These are phyloP conservation scores for Nymphalis io DNA, from an alignment of 1,140 invertebrate genomes.

Conservation along the genomic window DNA sequence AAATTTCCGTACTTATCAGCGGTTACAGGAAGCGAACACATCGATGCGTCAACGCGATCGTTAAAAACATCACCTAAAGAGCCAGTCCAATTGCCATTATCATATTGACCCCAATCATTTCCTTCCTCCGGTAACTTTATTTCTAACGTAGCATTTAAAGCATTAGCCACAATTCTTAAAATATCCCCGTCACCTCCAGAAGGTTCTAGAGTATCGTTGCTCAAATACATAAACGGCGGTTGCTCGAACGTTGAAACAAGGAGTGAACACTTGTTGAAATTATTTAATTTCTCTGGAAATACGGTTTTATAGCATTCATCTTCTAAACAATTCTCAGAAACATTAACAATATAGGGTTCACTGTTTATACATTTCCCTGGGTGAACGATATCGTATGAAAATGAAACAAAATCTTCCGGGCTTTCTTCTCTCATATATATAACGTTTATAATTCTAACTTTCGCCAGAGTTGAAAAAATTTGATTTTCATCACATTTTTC, in stretches of 20 bases:
- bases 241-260: constrained; percentile 59
- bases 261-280: constrained; percentile 53
- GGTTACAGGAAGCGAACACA: constrained; percentile 53
- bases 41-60: constrained; percentile 44
- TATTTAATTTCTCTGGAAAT: constrained; percentile 48
- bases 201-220: constrained; percentile 40
- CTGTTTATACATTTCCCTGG: constrained; percentile 50
- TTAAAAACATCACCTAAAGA: constrained; percentile 60
- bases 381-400: constrained; percentile 47
- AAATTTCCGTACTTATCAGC: constrained; percentile 56
- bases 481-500: constrained; percentile 49
- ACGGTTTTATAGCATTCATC: constrained; percentile 49
- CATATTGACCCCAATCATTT: constrained; percentile 47
- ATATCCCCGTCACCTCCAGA: constrained; percentile 55
- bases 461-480: constrained; percentile 46
- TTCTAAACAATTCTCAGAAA: constrained; percentile 37
- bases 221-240: constrained; percentile 58
- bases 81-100: constrained; percentile 61
- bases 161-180: constrained; percentile 44
- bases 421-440: constrained; percentile 46
- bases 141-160: constrained; percentile 53
- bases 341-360: constrained; percentile 36
- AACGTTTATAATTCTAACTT: constrained; percentile 46
- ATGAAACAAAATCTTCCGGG: constrained; percentile 31
- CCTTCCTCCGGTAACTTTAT: constrained; percentile 41